Evolutionary conservation across 2,113 vertebrate genomes (phyloP).

Genomic region (Nothoprocta pentlandii): DNA sequence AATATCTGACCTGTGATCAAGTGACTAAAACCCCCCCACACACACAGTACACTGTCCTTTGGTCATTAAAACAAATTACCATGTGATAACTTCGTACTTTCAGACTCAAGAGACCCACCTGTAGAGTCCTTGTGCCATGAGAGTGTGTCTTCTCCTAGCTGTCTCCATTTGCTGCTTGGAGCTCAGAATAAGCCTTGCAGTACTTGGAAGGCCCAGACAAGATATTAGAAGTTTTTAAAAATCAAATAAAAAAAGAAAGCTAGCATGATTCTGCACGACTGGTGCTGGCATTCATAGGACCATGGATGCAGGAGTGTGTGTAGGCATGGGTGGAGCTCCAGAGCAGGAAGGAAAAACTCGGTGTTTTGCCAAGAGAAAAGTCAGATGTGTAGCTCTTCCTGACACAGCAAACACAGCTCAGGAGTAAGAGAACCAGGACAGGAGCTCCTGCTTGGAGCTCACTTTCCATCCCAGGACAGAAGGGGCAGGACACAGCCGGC

Average conservation of each 20-base stretch:
- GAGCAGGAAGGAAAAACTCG: too few relatives aligned
- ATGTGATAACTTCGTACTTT: neutral
- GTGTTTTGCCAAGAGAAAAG: neutral
- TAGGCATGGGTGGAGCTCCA: too few relatives aligned
- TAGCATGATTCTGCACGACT: neutral
- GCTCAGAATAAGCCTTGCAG: too few relatives aligned
- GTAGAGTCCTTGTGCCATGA: too few relatives aligned
- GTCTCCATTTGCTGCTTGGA: too few relatives aligned
- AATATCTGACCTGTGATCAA: neutral
- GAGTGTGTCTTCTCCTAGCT: too few relatives aligned
- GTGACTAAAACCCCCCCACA: neutral
- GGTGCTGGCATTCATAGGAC: neutral
- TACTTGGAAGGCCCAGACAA: too few relatives aligned
- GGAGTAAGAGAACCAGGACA: neutral
- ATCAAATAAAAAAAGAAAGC: too few relatives aligned
- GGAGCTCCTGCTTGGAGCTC: neutral
- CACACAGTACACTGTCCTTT: neutral
- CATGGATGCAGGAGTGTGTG: neutral
- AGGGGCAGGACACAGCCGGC: rapidly evolving
- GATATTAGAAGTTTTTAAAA: too few relatives aligned
- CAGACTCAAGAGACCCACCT: neutral
- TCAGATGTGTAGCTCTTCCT: rapidly evolving
- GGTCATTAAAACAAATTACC: neutral
- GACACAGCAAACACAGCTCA: neutral
- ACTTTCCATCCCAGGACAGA: neutral